Conservation (phyloP, 2,797 vertebrate genomes). For the Poeciliopsis paucimaculata region DNA sequence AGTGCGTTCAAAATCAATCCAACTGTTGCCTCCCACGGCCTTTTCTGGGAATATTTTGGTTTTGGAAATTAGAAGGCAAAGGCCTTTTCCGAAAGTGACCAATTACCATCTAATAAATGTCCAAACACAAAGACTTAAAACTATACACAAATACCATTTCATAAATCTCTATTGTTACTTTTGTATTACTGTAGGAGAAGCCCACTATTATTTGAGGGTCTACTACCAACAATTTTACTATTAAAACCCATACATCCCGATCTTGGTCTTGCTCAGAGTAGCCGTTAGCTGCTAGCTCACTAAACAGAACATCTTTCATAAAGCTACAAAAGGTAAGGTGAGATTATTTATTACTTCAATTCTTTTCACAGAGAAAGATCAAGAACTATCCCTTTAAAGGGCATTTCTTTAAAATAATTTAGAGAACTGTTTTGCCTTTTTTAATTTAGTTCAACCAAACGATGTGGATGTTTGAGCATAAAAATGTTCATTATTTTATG, state of each 20-base stretch:
- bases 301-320: neutral
- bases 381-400: neutral
- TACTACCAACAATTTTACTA: neutral
- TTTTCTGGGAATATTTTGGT: no score
- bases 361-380: neutral
- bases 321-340: neutral
- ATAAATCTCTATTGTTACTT: neutral
- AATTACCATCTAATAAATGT: neutral
- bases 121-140: neutral
- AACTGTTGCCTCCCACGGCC: no score
- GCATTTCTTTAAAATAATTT: conserved; percentile 4
- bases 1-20: no score
- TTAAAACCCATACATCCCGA: neutral
- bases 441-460: conserved; percentile 31
- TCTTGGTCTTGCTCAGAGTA: neutral
- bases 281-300: neutral
- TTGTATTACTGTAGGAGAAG: neutral
- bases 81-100: neutral
- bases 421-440: conserved; percentile 19
- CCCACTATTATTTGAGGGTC: neutral
- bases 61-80: no score
- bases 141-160: neutral
- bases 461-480: conserved; percentile 46
- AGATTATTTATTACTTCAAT: neutral
- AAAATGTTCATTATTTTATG: conserved; percentile 32